Percentiles rank a stretch among this genome's conserved stretches.
Conservation (phyloP, 2,797 vertebrate species). For the Rhinichthys osculus region DNA sequence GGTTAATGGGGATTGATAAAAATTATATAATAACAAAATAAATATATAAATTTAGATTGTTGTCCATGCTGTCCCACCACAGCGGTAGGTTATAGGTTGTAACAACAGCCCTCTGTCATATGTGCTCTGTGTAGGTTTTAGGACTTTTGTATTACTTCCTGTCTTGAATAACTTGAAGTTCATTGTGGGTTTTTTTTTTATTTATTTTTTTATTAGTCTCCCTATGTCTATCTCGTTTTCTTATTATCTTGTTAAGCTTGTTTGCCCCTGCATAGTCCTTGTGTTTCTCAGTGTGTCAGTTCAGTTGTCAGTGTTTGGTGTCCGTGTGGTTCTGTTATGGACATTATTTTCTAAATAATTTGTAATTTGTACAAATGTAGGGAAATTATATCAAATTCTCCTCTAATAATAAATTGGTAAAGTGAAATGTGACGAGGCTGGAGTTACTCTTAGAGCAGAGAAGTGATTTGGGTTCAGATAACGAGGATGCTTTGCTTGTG, state of each 20-base stretch:
- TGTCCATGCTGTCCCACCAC: neutral
- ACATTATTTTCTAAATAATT: neutral
- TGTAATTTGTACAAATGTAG: neutral
- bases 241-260: too few species aligned
- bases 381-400: neutral
- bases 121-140: too few species aligned
- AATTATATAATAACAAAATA: neutral
- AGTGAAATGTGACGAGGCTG: neutral
- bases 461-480: neutral
- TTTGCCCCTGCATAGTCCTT: too few species aligned
- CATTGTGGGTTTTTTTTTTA: too few species aligned
- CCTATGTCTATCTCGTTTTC: too few species aligned
- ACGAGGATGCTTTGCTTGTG: conserved; percentile 11
- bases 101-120: neutral
- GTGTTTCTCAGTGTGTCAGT: too few species aligned
- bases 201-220: too few species aligned
- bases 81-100: neutral
- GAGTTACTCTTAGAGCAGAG: neutral
- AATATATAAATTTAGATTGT: neutral
- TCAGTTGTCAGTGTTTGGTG: too few species aligned
- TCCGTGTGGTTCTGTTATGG: neutral
- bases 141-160: too few species aligned
- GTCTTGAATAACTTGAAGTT: too few species aligned
- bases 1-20: neutral
- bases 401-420: neutral